phyloP scores from a whole-genome alignment of 2,888 invertebrate genomes.

The Rhamnusium bicolor region DNA sequence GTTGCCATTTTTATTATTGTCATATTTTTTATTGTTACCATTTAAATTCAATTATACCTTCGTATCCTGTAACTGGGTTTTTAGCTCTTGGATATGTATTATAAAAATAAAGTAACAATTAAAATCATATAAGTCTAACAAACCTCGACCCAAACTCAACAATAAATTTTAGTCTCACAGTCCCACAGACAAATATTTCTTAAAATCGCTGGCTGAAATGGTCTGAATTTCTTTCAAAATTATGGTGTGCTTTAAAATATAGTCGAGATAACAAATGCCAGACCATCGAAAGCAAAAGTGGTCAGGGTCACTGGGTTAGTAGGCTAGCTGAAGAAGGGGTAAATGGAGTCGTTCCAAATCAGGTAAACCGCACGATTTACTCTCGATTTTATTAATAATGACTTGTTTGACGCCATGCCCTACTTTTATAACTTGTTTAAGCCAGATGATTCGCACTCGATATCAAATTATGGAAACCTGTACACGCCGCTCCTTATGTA shows the following conservation, averaged over 20 bases:
- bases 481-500: constrained; percentile 39
- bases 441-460: constrained; percentile 43
- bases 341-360: constrained; percentile 51
- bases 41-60: no score
- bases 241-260: background rate
- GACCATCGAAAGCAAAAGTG: constrained; percentile 67
- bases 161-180: no score
- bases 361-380: constrained; percentile 53
- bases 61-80: no score
- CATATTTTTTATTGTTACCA: no score
- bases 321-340: constrained; percentile 65
- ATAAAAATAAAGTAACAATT: no score
- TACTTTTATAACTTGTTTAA: constrained; percentile 49
- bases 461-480: constrained; percentile 45
- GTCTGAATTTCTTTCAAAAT: no score
- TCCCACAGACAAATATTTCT: no score
- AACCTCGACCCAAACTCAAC: no score
- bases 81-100: no score
- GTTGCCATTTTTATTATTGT: no score
- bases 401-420: constrained; percentile 41
- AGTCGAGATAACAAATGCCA: background rate
- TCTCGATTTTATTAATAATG: constrained; percentile 56
- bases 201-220: no score
- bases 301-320: constrained; percentile 78
- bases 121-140: no score